Percentiles rank a stretch among this genome's conserved stretches.
Evolutionary conservation across 2,797 vertebrate species (phyloP).

Genomic region (Phataginus tetradactyla): DNA sequence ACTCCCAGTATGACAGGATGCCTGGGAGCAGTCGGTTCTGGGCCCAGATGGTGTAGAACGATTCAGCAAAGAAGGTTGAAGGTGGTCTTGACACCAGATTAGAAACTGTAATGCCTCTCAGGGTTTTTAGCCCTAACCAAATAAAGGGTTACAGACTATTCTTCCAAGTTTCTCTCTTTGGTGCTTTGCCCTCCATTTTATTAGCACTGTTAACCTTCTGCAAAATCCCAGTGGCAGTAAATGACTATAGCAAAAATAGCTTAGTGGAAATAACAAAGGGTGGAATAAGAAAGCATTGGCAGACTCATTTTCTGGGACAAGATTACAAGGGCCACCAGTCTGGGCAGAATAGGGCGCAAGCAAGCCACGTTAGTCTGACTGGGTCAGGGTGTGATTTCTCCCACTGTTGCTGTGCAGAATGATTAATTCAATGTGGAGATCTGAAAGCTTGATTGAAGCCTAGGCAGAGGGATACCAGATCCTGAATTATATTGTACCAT

Average conservation of each 20-base stretch:
- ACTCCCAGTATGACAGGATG: neutral
- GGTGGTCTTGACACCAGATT: neutral
- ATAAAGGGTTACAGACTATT: neutral
- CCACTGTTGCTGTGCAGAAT: neutral
- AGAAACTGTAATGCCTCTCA: neutral
- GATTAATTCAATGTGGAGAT: neutral
- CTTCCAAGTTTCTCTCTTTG: conserved; percentile 17
- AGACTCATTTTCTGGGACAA: conserved; percentile 44
- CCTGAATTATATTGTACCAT: neutral
- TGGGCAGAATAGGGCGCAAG: neutral
- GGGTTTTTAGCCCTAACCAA: neutral
- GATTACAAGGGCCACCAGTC: neutral
- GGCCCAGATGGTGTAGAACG: neutral
- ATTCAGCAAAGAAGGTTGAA: neutral
- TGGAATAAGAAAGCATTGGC: neutral
- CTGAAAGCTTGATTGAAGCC: neutral
- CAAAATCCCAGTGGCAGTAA: conserved; percentile 32
- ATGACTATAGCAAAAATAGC: conserved; percentile 54
- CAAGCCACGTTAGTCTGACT: neutral
- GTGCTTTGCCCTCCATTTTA: conserved; percentile 52
- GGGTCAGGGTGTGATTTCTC: neutral
- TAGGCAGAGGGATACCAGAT: neutral
- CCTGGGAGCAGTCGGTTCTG: neutral
- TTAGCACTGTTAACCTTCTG: conserved; percentile 52
- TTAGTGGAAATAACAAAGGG: neutral